Conservation (phyloP, 2,888 invertebrate genomes). For the Pollenia griseotomentosa region DNA sequence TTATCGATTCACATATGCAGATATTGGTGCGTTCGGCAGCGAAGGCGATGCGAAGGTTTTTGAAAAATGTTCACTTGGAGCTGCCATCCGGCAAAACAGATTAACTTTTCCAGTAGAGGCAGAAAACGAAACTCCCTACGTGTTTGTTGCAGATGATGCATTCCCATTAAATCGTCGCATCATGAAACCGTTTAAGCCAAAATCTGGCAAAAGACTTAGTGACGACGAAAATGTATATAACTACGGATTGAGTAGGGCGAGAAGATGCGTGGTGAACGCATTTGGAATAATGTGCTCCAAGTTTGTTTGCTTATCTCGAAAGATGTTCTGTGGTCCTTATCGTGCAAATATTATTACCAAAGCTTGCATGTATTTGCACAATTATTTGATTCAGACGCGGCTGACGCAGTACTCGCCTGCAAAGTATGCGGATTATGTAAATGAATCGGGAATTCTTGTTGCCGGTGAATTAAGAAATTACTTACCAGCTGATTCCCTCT, state of each 20-base stretch:
- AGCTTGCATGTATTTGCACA: conserved; percentile 10
- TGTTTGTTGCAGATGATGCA: too few relatives aligned
- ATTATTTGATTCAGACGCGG: conserved; percentile 7
- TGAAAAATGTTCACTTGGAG: too few relatives aligned
- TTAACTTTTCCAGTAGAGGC: too few relatives aligned
- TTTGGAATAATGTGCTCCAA: conserved; percentile 26
- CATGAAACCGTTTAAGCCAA: too few relatives aligned
- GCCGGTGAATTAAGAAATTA: neutral
- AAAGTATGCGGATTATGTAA: neutral
- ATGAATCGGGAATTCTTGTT: conserved; percentile 6
- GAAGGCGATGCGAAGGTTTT: too few relatives aligned
- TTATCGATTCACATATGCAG: too few relatives aligned
- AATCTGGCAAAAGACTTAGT: neutral
- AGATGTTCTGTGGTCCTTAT: conserved; percentile 17
- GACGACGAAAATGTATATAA: conserved; percentile 15
- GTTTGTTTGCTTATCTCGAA: conserved; percentile 15
- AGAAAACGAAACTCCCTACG: too few relatives aligned
- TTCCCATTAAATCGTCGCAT: too few relatives aligned
- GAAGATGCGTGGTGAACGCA: conserved; percentile 9
- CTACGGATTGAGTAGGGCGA: conserved; percentile 20
- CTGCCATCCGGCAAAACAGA: too few relatives aligned
- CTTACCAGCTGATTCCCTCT: conserved; percentile 15
- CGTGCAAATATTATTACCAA: conserved; percentile 2
- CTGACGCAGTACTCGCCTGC: neutral
- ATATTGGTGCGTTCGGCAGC: too few relatives aligned